Base-by-base conservation (phyloP, 2,888 invertebrate genomes). In the Nineta flava region DNA sequence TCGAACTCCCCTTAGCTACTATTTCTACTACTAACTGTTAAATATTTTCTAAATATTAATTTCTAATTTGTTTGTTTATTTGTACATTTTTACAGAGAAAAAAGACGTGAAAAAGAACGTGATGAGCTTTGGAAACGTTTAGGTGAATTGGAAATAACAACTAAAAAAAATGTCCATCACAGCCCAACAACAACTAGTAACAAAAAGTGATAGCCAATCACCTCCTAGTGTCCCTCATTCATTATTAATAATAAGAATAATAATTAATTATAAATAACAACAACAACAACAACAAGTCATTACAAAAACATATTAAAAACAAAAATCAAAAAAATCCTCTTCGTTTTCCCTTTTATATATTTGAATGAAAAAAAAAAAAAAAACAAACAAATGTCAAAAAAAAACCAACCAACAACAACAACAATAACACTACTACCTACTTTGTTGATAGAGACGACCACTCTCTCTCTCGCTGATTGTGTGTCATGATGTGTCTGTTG, bases 71-170 rank as follows among this genome's bases (percentile, higher is more conserved):
- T 42, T 42, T 17, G 2, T 15, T 42, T n/a, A 16, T 42, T 9
- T 9, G 16, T n/a, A n/a, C n/a, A n/a, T n/a, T 46, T 16, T 12
- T 35, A 10, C 15, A 35, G 46, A 40, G 90, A 95, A 76, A 87
- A 92, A 77, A 86, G 92, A 77, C 75, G 91, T 71, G 90, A 95
- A 77, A 82, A 95, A 75, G 90, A 97, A 77, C 76, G 94, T 69
- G 92, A 93, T 69, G 97, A 99, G 71, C 74, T 99, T 69, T 99
- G 99, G 99, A 91, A 90, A 75, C 86, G 82, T 72, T 75, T 93
- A 70, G 84, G 83, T 64, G 90, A 92, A 75, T 77, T 93, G 73
- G 91, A 92, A 77, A 74, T 87, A 66, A 76, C 73, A 68, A 72
- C 69, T 69, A 73, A 74, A 62, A 70, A 67, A 57, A 54, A 57